Conservation (phyloP, 2,797 vertebrate species). For the Enteromius paludinosus region DNA sequence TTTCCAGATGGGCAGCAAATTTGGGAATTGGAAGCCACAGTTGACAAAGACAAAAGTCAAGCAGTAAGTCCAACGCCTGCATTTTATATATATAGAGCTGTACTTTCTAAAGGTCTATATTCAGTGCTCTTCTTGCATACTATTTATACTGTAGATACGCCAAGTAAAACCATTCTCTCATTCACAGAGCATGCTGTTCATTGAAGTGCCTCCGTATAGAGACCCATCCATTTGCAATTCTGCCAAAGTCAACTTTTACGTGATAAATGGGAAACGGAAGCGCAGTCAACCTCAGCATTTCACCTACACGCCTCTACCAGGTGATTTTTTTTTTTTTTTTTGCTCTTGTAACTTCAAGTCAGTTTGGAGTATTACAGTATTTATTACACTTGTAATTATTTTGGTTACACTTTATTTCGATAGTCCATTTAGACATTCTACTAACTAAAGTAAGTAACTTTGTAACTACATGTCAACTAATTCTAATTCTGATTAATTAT, state of each 20-base stretch:
- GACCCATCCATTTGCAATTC: constrained; percentile 85
- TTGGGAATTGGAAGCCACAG: constrained; percentile 98
- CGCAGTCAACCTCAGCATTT: constrained; percentile 96
- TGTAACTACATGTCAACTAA: no score
- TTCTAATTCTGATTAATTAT: no score
- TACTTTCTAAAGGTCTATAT: not conserved
- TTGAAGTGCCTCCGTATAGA: constrained; percentile 91
- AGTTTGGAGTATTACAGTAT: not conserved
- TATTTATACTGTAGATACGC: not conserved
- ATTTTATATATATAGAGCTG: not conserved
- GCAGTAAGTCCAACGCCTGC: constrained; percentile 80
- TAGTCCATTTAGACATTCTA: no score
- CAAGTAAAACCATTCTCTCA: constrained; percentile 36
- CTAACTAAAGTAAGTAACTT: no score
- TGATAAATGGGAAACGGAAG: constrained; percentile 97
- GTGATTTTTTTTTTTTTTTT: constrained; percentile 62
- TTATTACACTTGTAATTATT: not conserved
- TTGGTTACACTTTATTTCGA: no score
- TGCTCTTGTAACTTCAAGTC: not conserved
- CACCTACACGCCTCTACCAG: constrained; percentile 86
- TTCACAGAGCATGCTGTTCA: constrained; percentile 93
- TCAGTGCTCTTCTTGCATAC: not conserved
- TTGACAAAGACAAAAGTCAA: constrained; percentile 99
- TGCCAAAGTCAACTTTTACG: constrained; percentile 94
- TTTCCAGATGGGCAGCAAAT: constrained; percentile 93